Percentiles rank a stretch among this genome's conserved stretches.
phyloP scores from a whole-genome alignment of 2,888 invertebrate genomes.

The Pseudoips prasinana region DNA sequence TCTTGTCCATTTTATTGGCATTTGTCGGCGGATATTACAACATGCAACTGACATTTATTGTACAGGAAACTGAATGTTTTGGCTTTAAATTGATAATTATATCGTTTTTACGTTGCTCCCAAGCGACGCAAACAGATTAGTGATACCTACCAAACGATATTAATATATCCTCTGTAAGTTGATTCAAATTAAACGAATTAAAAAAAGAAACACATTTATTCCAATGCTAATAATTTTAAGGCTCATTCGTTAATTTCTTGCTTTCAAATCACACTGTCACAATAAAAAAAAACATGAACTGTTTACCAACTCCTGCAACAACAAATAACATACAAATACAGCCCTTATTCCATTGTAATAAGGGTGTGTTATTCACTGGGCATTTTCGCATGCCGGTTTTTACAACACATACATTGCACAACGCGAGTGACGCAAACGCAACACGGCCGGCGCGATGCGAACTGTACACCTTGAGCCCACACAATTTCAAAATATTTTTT shows the following conservation, averaged over 20 bases:
- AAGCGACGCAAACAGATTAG: neutral
- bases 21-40: constrained; percentile 45
- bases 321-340: constrained; percentile 1
- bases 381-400: constrained; percentile 23
- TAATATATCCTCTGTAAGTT: too few relatives aligned
- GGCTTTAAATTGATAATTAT: constrained; percentile 28
- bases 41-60: constrained; percentile 40
- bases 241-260: constrained; percentile 3
- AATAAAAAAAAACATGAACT: constrained; percentile 6
- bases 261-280: constrained; percentile 7
- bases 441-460: constrained; percentile 26
- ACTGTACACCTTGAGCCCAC: constrained; percentile 43
- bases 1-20: constrained; percentile 28
- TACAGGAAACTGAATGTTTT: constrained; percentile 45
- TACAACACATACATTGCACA: constrained; percentile 39
- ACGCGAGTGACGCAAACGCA: constrained; percentile 35
- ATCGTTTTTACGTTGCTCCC: constrained; percentile 10
- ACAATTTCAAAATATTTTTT: constrained; percentile 36
- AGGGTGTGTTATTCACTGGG: constrained; percentile 11
- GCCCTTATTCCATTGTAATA: constrained; percentile 3
- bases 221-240: neutral
- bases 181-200: too few relatives aligned
- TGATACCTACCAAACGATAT: too few relatives aligned
- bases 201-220: neutral
- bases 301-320: neutral